Conservation (phyloP, 2,797 vertebrate genomes). For the Enteromius treurensis region DNA sequence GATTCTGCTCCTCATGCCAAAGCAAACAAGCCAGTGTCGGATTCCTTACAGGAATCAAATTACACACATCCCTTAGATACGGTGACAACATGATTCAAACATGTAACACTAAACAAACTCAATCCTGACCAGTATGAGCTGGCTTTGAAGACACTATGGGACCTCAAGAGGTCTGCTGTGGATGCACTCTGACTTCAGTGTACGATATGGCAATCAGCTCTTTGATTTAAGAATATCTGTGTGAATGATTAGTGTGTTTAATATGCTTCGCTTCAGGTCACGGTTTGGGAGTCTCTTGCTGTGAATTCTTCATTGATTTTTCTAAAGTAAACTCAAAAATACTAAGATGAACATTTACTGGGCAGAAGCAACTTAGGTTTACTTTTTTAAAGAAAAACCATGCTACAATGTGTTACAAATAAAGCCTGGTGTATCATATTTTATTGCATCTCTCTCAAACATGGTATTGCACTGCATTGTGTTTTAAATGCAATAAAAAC, state of each 20-base stretch:
- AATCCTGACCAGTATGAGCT: not conserved
- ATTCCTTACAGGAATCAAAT: conserved; percentile 53
- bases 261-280: not conserved
- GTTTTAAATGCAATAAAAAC: not conserved
- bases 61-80: conserved; percentile 19
- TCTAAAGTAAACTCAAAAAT: not conserved
- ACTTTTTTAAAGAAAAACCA: not conserved
- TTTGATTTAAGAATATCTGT: not conserved
- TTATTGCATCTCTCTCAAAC: not conserved
- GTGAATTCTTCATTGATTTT: not conserved
- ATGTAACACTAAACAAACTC: not conserved
- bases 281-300: not conserved
- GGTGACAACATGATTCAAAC: conserved; percentile 33
- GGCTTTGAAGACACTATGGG: not conserved
- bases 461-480: not conserved
- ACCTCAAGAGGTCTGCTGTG: not conserved
- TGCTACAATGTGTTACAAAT: not conserved
- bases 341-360: not conserved
- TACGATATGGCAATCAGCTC: not conserved
- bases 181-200: not conserved
- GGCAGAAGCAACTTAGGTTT: not conserved
- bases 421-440: no score
- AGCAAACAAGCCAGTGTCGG: conserved; percentile 61
- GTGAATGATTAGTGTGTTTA: not conserved
- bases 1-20: conserved; percentile 61